Evolutionary conservation across 1,140 invertebrate genomes (phyloP), one percentile per base, ranked within the genome.

Genomic region (Caligus rogercresseyi): DNA sequence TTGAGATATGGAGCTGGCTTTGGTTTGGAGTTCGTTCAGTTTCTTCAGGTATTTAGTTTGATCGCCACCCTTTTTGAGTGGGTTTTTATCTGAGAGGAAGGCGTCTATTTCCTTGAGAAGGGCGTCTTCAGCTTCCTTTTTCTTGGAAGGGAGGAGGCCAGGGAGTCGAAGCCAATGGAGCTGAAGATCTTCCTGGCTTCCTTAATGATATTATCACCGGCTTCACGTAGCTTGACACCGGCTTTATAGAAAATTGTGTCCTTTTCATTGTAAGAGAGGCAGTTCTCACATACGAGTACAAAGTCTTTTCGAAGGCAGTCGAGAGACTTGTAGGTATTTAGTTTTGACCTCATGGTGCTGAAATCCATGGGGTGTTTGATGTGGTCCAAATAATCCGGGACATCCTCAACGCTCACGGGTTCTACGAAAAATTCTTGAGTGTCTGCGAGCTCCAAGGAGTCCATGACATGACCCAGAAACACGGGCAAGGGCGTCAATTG

Each of bases 281-380:
- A 98, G 72, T 97, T 98, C 60, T 82, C 82, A 24, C 96, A 87
- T 83, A 97, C 96, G 0, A 96, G 75, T 69, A 86, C 82, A 71
- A 97, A 96, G 75, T 98, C 94, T 0, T 74, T 74, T 71, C 92
- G 85, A 69, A 97, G 83, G 16, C 83, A 79, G 60, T 84, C 81
- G 43, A 97, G 75, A 20, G 79, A 82, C 3, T 76, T 74, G 73
- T 96, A 97, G 25, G 78, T 73, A 56, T 87, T 81, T 14, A 92
- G 75, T 75, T 90, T 92, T 54, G 76, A 75, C 67, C 78, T 73
- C 87, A 98, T 97, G 0, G 91, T 96, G 53, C 86, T 86, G 43
- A 97, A 78, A 73, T 97, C 93, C 91, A 98, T 98, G 0, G 94
- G 93, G 66, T 88, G 77, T 62, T 88, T 84, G 0, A 98, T 90